phyloP scores from a whole-genome alignment of 2,888 invertebrate species.

The Euplagia quadripunctaria region DNA sequence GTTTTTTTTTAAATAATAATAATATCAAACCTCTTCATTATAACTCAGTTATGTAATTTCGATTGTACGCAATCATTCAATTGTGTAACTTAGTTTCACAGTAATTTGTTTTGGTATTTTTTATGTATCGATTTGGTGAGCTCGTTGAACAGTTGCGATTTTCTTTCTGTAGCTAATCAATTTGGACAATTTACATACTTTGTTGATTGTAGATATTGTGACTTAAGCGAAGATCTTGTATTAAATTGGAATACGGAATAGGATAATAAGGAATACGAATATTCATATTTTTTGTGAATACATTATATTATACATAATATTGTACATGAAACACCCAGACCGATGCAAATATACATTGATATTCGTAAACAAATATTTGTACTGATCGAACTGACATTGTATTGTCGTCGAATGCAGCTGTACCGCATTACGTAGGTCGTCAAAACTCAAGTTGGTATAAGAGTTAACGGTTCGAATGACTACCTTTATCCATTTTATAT shows the following conservation, averaged over 20 bases:
- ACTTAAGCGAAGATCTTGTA: constrained; percentile 2
- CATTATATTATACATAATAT: too few relatives aligned
- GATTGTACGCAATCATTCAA: neutral
- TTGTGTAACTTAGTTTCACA: constrained; percentile 5
- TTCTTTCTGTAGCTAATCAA: constrained; percentile 13
- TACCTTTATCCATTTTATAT: neutral
- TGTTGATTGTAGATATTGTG: constrained; percentile 5
- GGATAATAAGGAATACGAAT: too few relatives aligned
- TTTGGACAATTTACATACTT: constrained; percentile 1
- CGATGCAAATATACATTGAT: neutral
- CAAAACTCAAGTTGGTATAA: neutral
- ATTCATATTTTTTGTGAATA: too few relatives aligned
- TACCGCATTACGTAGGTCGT: neutral
- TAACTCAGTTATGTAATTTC: neutral
- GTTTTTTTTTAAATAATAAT: neutral
- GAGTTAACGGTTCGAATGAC: neutral
- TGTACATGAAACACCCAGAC: too few relatives aligned
- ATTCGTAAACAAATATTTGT: neutral
- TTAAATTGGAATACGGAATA: too few relatives aligned
- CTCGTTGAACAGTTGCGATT: constrained; percentile 3
- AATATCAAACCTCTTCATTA: neutral
- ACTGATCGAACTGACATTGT: neutral
- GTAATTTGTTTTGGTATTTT: neutral
- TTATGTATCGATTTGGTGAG: neutral
- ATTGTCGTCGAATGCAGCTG: neutral